Evolutionary conservation across 2,888 invertebrate species (phyloP).

Genomic region (Chloromyia formosa): DNA sequence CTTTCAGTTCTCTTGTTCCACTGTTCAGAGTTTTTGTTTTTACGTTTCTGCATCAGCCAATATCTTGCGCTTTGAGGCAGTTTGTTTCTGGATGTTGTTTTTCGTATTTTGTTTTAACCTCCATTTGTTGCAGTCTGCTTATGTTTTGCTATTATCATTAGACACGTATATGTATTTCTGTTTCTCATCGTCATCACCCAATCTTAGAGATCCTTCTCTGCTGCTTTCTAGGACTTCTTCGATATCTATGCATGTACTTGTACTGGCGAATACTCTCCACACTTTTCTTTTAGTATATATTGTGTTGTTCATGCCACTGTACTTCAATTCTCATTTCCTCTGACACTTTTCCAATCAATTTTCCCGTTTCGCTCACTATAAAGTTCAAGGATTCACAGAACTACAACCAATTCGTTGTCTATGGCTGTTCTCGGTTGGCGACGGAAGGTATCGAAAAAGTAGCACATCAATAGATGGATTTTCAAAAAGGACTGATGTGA

Average conservation of each 20-base stretch:
- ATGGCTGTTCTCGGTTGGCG: neutral
- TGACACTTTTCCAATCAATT: constrained; percentile 51
- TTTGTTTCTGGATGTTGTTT: constrained; percentile 5
- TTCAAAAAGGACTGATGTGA: constrained; percentile 4
- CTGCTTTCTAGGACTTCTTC: neutral
- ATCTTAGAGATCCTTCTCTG: neutral
- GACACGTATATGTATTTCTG: neutral
- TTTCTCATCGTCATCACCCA: neutral
- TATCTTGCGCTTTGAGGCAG: neutral
- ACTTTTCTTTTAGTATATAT: constrained; percentile 42
- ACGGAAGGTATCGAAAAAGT: neutral
- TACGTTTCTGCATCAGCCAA: neutral
- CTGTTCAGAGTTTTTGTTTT: constrained; percentile 24
- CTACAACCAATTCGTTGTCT: neutral
- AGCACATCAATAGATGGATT: constrained; percentile 32
- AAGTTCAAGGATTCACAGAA: constrained; percentile 45
- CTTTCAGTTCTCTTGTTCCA: constrained; percentile 46
- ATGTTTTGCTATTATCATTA: constrained; percentile 1
- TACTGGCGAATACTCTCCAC: neutral
- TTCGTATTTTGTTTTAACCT: constrained; percentile 3
- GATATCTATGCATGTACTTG: neutral
- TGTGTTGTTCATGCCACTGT: constrained; percentile 35
- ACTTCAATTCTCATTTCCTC: constrained; percentile 48
- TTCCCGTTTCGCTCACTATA: constrained; percentile 44
- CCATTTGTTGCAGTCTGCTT: constrained; percentile 21